phyloP scores from a whole-genome alignment of 1,140 invertebrate species.

The Drosophila punjabiensis region DNA sequence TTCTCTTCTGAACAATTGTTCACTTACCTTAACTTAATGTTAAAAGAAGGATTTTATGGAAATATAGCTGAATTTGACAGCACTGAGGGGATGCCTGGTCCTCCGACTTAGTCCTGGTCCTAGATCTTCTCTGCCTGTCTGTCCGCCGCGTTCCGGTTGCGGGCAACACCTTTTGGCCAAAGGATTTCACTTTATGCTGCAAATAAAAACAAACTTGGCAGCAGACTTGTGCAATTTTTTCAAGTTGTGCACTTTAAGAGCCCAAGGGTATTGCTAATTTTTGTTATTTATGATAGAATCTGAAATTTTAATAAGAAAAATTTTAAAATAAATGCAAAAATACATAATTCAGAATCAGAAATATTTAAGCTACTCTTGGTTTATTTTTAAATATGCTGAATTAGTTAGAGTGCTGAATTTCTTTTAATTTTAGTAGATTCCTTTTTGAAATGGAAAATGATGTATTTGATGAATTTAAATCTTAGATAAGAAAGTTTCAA shows the following conservation, averaged over 20 bases:
- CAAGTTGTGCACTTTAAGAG: neutral
- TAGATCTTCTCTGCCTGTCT: conserved; percentile 6
- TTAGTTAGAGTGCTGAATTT: neutral
- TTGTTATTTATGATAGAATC: neutral
- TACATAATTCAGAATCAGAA: neutral
- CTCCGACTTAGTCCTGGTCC: conserved; percentile 7
- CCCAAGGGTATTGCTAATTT: neutral
- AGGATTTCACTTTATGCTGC: conserved; percentile 59
- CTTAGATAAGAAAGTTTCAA: neutral
- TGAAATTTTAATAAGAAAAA: neutral
- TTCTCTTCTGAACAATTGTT: neutral
- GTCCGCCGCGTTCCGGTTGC: conserved; percentile 56
- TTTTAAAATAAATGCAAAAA: too few species aligned
- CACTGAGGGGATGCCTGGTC: neutral
- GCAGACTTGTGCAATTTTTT: conserved; percentile 42
- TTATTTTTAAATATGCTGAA: neutral
- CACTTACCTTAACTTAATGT: neutral
- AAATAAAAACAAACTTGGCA: conserved; percentile 55
- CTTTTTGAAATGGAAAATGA: neutral
- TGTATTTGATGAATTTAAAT: too few species aligned
- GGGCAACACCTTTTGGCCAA: conserved; percentile 71
- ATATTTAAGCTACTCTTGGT: neutral
- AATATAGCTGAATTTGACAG: neutral
- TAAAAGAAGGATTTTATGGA: neutral
- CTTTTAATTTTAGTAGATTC: too few species aligned